Evolutionary conservation across 2,888 invertebrate genomes (phyloP).

Genomic region (Autographa gamma): DNA sequence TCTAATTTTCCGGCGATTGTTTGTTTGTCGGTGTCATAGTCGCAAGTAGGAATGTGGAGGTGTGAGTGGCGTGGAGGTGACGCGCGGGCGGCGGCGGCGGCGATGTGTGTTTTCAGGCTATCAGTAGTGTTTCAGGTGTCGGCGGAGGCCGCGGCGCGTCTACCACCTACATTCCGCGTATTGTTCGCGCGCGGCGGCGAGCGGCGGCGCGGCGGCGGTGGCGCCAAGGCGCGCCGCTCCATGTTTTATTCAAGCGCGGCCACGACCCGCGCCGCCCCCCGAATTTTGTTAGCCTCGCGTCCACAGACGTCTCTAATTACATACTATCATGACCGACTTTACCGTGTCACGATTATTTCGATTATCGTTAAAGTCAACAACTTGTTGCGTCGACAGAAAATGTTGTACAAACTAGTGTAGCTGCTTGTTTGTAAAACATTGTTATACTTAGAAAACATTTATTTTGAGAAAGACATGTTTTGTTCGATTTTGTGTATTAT

Average conservation of each 20-base stretch:
- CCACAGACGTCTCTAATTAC: constrained; percentile 81
- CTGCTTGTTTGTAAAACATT: constrained; percentile 8
- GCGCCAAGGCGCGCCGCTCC: constrained; percentile 69
- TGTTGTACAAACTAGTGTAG: constrained; percentile 46
- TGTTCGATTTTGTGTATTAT: constrained; percentile 33
- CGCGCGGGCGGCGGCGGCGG: constrained; percentile 15
- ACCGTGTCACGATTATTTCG: constrained; percentile 76
- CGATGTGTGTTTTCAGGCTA: constrained; percentile 66
- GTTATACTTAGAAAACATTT: constrained; percentile 33
- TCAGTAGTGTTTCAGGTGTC: constrained; percentile 60
- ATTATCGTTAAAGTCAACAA: constrained; percentile 76
- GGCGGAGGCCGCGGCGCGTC: constrained; percentile 55
- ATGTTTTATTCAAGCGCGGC: constrained; percentile 84
- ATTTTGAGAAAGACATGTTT: constrained; percentile 28
- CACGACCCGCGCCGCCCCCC: constrained; percentile 84
- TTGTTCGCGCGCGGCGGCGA: constrained; percentile 66
- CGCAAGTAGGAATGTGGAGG: constrained; percentile 42
- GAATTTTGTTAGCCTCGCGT: constrained; percentile 81
- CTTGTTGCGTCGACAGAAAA: constrained; percentile 60
- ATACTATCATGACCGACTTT: constrained; percentile 82
- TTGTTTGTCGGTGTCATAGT: constrained; percentile 45
- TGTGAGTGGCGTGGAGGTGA: constrained; percentile 36
- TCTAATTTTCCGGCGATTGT: constrained; percentile 49
- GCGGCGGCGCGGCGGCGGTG: constrained; percentile 58
- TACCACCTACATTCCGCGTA: constrained; percentile 76